A percentile compares a stretch with the other conserved stretches of the same genome.
These are phyloP conservation scores for Mormyrus hasselquistii DNA, from an alignment of 2,797 vertebrate genomes.

Conservation along the genomic window DNA sequence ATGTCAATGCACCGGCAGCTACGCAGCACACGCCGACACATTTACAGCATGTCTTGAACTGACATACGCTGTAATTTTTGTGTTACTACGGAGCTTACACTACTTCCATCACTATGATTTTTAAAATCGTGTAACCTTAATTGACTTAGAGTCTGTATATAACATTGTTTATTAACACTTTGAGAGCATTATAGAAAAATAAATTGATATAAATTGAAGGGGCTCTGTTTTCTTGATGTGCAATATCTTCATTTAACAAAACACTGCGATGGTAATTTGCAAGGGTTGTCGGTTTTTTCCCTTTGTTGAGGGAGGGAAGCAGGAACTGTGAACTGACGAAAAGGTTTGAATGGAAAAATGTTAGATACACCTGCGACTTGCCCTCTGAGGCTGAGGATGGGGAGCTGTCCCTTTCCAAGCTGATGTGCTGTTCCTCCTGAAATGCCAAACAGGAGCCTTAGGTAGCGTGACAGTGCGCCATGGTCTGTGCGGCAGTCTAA, in stretches of 20 bases:
- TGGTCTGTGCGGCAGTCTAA: background rate
- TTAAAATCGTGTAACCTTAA: background rate
- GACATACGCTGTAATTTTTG: background rate
- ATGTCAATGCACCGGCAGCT: background rate
- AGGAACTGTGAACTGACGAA: background rate
- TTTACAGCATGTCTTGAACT: background rate
- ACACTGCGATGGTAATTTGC: background rate
- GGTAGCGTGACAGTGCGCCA: background rate
- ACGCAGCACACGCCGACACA: background rate
- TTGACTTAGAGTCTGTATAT: background rate
- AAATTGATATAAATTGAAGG: background rate
- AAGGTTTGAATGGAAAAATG: background rate
- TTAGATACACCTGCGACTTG: background rate
- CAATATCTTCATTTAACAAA: background rate
- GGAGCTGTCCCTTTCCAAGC: background rate
- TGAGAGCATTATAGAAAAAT: background rate
- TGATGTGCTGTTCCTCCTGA: background rate
- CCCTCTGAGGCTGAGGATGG: background rate
- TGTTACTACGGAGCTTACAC: background rate
- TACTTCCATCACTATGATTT: background rate
- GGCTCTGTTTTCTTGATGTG: background rate
- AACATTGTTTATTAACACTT: background rate
- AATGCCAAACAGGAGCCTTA: background rate
- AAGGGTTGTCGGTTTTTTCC: background rate
- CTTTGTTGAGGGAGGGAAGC: background rate